Conservation (phyloP, 1,140 invertebrate species). For the Drosophila nebulosa region DNA sequence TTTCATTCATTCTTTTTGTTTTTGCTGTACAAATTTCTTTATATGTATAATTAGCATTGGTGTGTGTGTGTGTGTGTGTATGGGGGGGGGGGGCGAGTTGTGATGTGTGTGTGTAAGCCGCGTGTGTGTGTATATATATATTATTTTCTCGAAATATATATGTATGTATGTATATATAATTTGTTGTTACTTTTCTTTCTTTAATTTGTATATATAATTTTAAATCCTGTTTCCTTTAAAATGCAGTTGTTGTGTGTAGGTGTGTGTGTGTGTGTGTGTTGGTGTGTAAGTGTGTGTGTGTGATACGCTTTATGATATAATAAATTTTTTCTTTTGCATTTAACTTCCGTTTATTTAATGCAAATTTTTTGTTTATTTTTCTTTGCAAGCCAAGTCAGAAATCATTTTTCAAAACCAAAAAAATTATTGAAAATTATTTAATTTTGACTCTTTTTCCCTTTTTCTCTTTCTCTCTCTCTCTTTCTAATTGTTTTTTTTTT, state of each 20-base stretch:
- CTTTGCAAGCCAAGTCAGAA: neutral
- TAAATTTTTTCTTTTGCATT: slow-evolving; percentile 18
- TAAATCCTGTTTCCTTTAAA: slow-evolving; percentile 77
- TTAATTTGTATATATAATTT: slow-evolving; percentile 63
- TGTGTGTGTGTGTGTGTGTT: slow-evolving; percentile 6
- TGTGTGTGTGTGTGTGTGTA: slow-evolving; percentile 8
- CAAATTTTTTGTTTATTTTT: no score
- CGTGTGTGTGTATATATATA: slow-evolving; percentile 59
- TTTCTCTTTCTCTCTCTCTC: neutral
- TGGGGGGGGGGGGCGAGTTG: neutral
- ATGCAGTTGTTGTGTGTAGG: slow-evolving; percentile 66
- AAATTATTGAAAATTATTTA: neutral
- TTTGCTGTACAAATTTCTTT: slow-evolving; percentile 52
- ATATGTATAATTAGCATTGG: slow-evolving; percentile 15
- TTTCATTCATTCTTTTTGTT: slow-evolving; percentile 3
- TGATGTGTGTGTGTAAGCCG: slow-evolving; percentile 24
- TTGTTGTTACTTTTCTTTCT: slow-evolving; percentile 27
- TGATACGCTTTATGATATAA: slow-evolving; percentile 71
- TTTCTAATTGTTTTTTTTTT: no score
- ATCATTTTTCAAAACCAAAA: neutral
- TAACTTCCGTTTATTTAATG: neutral
- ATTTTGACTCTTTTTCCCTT: neutral
- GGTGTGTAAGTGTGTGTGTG: neutral
- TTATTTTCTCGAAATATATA: slow-evolving; percentile 57
- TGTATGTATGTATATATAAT: slow-evolving; percentile 41